Conservation (phyloP, 2,888 invertebrate genomes). For the Dromius quadrimaculatus region DNA sequence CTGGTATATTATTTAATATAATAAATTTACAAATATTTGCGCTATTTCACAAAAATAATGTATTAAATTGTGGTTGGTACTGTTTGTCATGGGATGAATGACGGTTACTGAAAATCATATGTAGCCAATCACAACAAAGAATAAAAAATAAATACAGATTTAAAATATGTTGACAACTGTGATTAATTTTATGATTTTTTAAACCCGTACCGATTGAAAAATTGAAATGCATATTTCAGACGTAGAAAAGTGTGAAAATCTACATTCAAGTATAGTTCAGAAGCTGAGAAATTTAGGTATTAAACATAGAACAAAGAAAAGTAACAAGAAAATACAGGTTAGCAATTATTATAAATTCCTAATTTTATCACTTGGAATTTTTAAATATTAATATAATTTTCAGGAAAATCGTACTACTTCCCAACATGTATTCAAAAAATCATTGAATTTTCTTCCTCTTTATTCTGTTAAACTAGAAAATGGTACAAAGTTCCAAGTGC, state of each 20-base stretch:
- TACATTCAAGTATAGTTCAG: slow-evolving; percentile 71
- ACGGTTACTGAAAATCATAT: slow-evolving; percentile 48
- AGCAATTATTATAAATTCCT: slow-evolving; percentile 52
- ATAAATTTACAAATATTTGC: no score
- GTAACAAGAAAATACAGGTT: slow-evolving; percentile 69
- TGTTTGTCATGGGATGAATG: neutral
- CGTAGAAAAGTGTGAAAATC: slow-evolving; percentile 70
- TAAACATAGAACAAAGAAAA: slow-evolving; percentile 78
- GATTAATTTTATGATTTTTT: slow-evolving; percentile 37
- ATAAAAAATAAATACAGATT: slow-evolving; percentile 41
- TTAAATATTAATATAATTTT: slow-evolving; percentile 51
- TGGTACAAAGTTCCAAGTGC: slow-evolving; percentile 79
- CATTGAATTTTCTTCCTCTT: slow-evolving; percentile 68
- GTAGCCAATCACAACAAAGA: slow-evolving; percentile 43
- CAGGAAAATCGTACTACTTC: slow-evolving; percentile 59
- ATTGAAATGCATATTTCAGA: slow-evolving; percentile 70
- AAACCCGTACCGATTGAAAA: slow-evolving; percentile 7
- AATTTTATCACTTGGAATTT: slow-evolving; percentile 45
- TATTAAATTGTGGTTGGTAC: neutral
- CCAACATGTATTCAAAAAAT: slow-evolving; percentile 70
- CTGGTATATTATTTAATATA: no score
- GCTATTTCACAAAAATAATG: no score
- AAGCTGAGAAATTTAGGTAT: slow-evolving; percentile 79
- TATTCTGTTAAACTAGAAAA: slow-evolving; percentile 74
- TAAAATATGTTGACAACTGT: slow-evolving; percentile 49